Evolutionary conservation across 2,113 vertebrate species (phyloP).

Genomic region (Cyanocitta stelleri): DNA sequence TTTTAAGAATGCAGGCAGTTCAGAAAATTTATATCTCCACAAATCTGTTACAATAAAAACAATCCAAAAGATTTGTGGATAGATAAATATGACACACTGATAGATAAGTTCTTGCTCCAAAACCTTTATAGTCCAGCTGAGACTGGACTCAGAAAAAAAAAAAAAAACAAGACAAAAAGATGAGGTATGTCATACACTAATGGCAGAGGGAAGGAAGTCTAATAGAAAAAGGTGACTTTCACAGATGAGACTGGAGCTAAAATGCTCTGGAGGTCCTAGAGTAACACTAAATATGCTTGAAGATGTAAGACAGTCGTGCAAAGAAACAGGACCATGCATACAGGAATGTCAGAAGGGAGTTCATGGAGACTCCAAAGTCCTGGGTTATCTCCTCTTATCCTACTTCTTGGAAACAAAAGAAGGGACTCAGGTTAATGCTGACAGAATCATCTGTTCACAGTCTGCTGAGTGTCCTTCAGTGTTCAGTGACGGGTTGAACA

Average conservation of each 20-base stretch:
- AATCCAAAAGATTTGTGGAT: background rate
- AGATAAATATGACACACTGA: background rate
- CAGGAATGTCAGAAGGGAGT: background rate
- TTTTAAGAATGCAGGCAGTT: background rate
- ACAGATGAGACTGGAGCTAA: background rate
- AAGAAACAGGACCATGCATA: background rate
- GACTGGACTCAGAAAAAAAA: background rate
- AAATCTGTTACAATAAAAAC: background rate
- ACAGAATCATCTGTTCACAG: background rate
- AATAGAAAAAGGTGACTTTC: background rate
- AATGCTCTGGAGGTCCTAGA: background rate
- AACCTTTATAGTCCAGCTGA: background rate
- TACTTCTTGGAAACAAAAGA: background rate
- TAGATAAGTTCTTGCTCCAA: background rate
- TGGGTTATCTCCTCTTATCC: background rate
- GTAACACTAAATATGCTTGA: background rate
- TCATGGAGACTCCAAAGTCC: background rate
- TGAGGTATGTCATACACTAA: background rate
- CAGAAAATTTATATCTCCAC: background rate
- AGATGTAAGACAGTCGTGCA: background rate
- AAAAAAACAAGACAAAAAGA: background rate
- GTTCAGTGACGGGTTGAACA: background rate
- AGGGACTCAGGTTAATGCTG: background rate
- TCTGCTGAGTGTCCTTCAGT: accelerated
- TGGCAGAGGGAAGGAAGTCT: background rate